These are phyloP conservation scores for Tachycineta bicolor DNA, from an alignment of 2,113 vertebrate species.

Conservation along the genomic window DNA sequence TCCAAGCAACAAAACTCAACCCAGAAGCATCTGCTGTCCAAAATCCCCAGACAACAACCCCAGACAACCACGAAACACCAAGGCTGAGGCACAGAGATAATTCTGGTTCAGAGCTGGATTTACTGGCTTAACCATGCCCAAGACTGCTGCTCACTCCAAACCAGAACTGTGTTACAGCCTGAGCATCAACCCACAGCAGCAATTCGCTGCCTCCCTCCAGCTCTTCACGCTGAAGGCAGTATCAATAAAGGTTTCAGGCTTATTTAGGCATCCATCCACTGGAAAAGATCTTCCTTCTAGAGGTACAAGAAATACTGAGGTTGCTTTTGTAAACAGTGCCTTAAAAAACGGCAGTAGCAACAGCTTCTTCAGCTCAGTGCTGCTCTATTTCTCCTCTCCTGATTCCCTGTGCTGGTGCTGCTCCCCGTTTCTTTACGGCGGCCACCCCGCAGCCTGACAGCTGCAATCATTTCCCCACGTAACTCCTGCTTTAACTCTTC, in stretches of 20 bases:
- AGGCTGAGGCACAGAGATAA: background rate
- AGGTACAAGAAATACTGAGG: background rate
- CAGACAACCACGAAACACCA: background rate
- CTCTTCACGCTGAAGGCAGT: background rate
- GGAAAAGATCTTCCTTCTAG: background rate
- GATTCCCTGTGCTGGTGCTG: background rate
- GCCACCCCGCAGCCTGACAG: background rate
- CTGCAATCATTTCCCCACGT: background rate
- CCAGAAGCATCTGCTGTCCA: background rate
- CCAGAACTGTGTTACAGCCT: background rate
- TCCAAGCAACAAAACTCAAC: background rate
- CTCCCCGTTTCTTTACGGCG: background rate
- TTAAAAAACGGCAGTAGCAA: background rate
- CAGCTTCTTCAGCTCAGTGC: background rate
- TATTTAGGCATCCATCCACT: background rate
- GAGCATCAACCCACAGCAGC: background rate
- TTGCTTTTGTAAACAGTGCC: background rate
- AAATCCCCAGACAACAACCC: background rate
- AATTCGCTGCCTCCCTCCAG: fast-evolving
- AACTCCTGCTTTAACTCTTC: constrained; percentile 6
- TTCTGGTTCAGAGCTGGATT: background rate
- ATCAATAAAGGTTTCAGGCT: background rate
- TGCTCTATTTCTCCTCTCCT: background rate
- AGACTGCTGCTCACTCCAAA: background rate
- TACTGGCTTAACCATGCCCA: background rate